These are phyloP conservation scores for Pseudorectes ferrugineus DNA, from an alignment of 2,113 vertebrate species.

Conservation along the genomic window DNA sequence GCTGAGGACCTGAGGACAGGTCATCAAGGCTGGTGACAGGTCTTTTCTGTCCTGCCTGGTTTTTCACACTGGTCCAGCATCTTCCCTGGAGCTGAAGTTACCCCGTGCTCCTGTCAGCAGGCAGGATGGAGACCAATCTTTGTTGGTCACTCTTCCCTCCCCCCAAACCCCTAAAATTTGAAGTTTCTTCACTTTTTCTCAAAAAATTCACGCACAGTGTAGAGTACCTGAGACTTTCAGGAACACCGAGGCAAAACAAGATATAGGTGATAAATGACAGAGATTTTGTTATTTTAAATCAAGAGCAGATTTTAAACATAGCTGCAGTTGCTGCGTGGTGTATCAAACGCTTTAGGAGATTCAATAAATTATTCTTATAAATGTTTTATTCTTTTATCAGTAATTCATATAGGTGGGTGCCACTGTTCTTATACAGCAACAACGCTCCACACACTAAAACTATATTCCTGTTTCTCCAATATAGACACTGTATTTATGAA, in stretches of 20 bases:
- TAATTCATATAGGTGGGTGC: not conserved
- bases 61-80: not conserved
- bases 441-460: not conserved
- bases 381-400: conserved; percentile 34
- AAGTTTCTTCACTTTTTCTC: not conserved
- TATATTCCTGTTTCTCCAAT: conserved; percentile 4
- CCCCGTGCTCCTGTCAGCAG: not conserved
- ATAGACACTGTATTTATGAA: not conserved
- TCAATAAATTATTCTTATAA: conserved; percentile 23
- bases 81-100: not conserved
- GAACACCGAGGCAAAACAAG: not conserved
- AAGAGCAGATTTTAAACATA: conserved; percentile 8
- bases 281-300: not conserved
- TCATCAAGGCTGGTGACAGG: not conserved
- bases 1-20: not conserved
- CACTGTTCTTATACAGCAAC: not conserved
- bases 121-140: not conserved
- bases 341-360: conserved; percentile 25
- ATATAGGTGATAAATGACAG: not conserved
- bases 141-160: not conserved
- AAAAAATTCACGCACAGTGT: not conserved
- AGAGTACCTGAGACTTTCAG: not conserved
- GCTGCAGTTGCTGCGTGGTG: not conserved
- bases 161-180: not conserved
- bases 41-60: not conserved